Evolutionary conservation across 1,140 invertebrate species (phyloP).

Genomic region (Lepeophtheirus salmonis): DNA sequence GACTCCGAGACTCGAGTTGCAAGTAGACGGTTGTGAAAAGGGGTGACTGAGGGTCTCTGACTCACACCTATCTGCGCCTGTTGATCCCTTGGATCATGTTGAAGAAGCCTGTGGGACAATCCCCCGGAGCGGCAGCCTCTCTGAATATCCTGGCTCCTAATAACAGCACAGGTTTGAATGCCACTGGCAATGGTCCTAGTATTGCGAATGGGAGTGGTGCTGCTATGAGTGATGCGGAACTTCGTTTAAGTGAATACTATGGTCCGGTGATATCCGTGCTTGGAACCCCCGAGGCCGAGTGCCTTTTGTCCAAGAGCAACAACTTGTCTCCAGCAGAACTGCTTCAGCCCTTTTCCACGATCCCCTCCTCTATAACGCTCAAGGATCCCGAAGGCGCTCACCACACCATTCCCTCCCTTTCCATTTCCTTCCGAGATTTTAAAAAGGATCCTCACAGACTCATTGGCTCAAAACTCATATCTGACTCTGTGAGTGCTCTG

Average conservation of each 20-base stretch:
- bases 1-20: no score
- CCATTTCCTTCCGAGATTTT: conserved; percentile 8
- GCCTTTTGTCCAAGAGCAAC: neutral
- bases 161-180: no score
- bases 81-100: no score
- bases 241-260: conserved; percentile 1
- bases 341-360: conserved; percentile 15
- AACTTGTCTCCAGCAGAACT: conserved; percentile 3
- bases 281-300: neutral
- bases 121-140: no score
- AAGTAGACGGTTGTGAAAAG: no score
- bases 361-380: neutral
- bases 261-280: conserved; percentile 11
- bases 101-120: no score
- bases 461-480: neutral
- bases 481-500: neutral
- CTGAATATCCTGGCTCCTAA: no score
- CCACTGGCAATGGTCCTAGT: no score
- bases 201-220: no score
- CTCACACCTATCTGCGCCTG: no score
- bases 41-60: no score
- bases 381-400: conserved; percentile 15
- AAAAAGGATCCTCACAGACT: neutral
- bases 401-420: neutral
- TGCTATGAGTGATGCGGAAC: neutral